These are phyloP conservation scores for Corythaixoides concolor DNA, from an alignment of 2,113 vertebrate species.

Conservation along the genomic window DNA sequence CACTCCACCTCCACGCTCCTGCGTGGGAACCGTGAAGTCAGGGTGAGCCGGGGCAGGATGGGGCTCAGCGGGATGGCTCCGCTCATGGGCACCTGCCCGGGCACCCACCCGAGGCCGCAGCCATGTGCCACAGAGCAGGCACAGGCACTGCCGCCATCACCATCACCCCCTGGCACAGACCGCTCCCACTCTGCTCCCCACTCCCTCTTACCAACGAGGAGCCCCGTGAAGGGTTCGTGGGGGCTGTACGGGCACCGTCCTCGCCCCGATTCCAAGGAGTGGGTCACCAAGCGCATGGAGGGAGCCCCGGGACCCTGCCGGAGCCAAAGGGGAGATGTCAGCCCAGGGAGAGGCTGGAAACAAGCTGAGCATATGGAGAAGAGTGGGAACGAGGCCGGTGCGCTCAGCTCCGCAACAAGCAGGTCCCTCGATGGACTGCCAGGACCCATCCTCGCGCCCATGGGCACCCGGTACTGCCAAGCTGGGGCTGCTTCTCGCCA, in stretches of 20 bases:
- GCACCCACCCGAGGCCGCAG: not conserved
- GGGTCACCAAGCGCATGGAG: conserved; percentile 54
- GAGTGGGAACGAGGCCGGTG: not conserved
- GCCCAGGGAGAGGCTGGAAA: not conserved
- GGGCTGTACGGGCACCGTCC: conserved; percentile 88
- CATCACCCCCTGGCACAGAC: not conserved
- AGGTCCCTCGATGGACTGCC: accelerated
- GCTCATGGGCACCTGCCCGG: accelerated
- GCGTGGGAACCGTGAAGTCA: accelerated
- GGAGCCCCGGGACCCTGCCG: not conserved
- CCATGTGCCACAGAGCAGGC: accelerated
- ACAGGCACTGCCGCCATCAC: accelerated
- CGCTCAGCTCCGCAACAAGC: not conserved
- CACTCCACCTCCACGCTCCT: accelerated
- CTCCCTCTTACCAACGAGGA: conserved; percentile 74
- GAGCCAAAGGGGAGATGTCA: not conserved
- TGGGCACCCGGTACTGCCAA: not conserved
- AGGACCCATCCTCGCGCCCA: not conserved
- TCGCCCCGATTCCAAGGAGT: conserved; percentile 77
- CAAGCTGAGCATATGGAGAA: not conserved
- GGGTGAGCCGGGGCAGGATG: not conserved
- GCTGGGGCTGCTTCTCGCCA: not conserved
- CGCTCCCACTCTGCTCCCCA: accelerated
- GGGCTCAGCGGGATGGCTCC: accelerated
- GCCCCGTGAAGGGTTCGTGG: conserved; percentile 77